Evolutionary conservation across 2,113 vertebrate species (phyloP).

Genomic region (chimpanzee (Pan troglodytes)): DNA sequence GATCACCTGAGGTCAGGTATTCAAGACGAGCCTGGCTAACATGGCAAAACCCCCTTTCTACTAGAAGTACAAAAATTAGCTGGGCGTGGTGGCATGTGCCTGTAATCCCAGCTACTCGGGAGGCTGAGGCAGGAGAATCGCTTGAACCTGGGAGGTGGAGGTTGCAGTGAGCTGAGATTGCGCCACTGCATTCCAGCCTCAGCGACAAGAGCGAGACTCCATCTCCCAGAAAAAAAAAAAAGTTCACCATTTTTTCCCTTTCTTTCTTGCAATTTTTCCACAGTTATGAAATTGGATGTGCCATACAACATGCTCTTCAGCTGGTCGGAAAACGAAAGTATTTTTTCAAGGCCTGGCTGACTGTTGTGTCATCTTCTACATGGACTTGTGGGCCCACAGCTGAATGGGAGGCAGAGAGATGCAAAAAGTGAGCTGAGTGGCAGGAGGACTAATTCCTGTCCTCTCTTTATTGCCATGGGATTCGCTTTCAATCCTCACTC

Average conservation of each 20-base stretch:
- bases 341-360: slow-evolving; percentile 31
- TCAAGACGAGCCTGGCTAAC: too few relatives aligned
- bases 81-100: too few relatives aligned
- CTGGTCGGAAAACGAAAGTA: neutral
- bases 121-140: too few relatives aligned
- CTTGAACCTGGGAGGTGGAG: too few relatives aligned
- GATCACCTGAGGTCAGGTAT: too few relatives aligned
- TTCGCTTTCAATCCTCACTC: neutral
- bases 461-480: neutral
- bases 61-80: too few relatives aligned
- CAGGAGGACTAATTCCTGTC: neutral
- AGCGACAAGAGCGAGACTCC: too few relatives aligned
- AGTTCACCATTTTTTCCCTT: neutral
- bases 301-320: neutral
- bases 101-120: too few relatives aligned
- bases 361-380: neutral
- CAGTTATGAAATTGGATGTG: neutral
- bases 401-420: neutral
- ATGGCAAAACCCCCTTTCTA: too few relatives aligned
- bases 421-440: neutral
- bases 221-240: too few relatives aligned
- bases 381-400: neutral
- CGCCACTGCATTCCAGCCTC: too few relatives aligned
- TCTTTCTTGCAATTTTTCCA: neutral
- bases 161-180: too few relatives aligned